These are phyloP conservation scores for Champsocephalus gunnari DNA, from an alignment of 2,797 vertebrate species.

Conservation along the genomic window DNA sequence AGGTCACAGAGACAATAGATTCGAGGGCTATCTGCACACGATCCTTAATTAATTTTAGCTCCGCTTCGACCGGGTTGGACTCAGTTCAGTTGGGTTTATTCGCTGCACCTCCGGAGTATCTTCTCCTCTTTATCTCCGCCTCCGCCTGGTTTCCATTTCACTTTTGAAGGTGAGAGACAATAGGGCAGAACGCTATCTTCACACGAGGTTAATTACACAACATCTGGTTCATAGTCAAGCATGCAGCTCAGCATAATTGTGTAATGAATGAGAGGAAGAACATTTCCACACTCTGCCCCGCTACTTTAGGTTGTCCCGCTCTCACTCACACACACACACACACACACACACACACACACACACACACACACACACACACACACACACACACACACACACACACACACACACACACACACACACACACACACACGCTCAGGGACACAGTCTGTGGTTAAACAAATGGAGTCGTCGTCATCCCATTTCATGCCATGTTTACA, in stretches of 20 bases:
- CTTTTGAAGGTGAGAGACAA: conserved; percentile 74
- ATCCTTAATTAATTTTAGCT: conserved; percentile 42
- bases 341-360: too few species aligned
- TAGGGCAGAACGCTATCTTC: conserved; percentile 66
- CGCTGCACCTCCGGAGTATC: conserved; percentile 16
- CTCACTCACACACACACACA: neutral
- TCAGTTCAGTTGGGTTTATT: neutral
- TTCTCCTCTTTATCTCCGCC: conserved; percentile 43
- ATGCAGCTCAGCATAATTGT: conserved; percentile 71
- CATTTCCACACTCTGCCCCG: conserved; percentile 33
- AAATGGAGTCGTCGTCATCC: conserved; percentile 66
- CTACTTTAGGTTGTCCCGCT: conserved; percentile 45
- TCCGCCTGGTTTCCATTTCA: conserved; percentile 61
- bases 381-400: too few species aligned
- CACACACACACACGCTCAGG: neutral
- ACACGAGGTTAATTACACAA: conserved; percentile 77
- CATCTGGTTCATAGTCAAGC: conserved; percentile 69
- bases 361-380: too few species aligned
- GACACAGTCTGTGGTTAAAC: conserved; percentile 39
- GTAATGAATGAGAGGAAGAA: conserved; percentile 70
- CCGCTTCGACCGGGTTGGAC: conserved; percentile 24
- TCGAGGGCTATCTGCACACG: conserved; percentile 5
- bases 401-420: too few species aligned
- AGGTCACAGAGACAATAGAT: conserved; percentile 31
- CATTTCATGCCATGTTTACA: conserved; percentile 69